Evolutionary conservation across 2,888 invertebrate genomes (phyloP), one percentile per base, ranked within the genome.

Genomic region (Aquatica leii): DNA sequence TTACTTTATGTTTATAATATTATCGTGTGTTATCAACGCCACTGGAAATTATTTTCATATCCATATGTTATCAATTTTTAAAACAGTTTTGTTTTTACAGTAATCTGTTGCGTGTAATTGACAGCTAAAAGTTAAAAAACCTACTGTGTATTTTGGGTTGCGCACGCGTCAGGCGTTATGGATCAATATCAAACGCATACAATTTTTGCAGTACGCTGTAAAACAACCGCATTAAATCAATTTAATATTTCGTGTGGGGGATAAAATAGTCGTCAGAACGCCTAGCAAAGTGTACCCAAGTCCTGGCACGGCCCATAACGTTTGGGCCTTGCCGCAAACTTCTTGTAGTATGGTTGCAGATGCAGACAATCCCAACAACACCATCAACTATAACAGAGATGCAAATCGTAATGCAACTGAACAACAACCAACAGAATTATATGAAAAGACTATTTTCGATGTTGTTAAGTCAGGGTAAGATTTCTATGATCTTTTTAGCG

Each of bases 281-380:
- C 79, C 80, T 72, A 81, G 80, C 76, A 82, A 82, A 73, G 90
- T 91, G 83, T 90, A 90, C 81, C 92, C 93, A 69, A 92, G 92
- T 83, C 93, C 93, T 84, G 93, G 93, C 87, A 91, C 92, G 83
- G 93, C 93, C 84, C 92, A 92, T 81, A 93, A 92, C 83, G 93
- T 93, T 80, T 93, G 93, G 93, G 92, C 92, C 82, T 85, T 92
- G 86, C 90, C 90, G 84, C 90, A 89, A 83, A 89, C 89, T 80
- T 90, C 90, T 71, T 91, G 91, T 84, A 88, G 89, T 75, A 91
- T 91, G 91, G 90, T 89, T 63, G 89, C 90, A 2, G 91, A 91
- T 71, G 84, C 86, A 71, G 90, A 84, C 67, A 84, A 84, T 71
- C 82, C 83, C 24, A 82, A 79, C 12, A 82, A 71, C 74, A 70